phyloP scores from a whole-genome alignment of 2,797 vertebrate species.

The Aldrovandia affinis region DNA sequence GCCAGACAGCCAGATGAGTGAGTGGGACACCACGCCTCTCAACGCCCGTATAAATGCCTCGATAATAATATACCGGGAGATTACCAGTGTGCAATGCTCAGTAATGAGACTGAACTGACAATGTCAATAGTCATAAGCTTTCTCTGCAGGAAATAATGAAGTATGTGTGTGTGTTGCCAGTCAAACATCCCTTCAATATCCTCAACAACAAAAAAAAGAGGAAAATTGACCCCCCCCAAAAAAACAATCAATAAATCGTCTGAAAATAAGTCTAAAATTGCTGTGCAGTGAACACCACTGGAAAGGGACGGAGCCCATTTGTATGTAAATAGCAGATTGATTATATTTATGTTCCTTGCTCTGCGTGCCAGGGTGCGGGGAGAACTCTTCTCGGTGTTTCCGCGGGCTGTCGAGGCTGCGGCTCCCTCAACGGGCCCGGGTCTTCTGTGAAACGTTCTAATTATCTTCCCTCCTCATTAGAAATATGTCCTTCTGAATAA shows the following conservation, averaged over 20 bases:
- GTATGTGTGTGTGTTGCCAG: slow-evolving; percentile 67
- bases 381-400: too few relatives aligned
- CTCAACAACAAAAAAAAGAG: slow-evolving; percentile 77
- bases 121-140: slow-evolving; percentile 86
- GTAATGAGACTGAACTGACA: slow-evolving; percentile 82
- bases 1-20: slow-evolving; percentile 48
- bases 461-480: slow-evolving; percentile 77
- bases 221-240: slow-evolving; percentile 35
- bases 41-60: slow-evolving; percentile 71
- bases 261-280: slow-evolving; percentile 76
- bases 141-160: slow-evolving; percentile 81
- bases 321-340: slow-evolving; percentile 82
- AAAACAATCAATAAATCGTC: slow-evolving; percentile 77
- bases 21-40: slow-evolving; percentile 74
- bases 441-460: slow-evolving; percentile 74
- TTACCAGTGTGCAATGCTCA: slow-evolving; percentile 80
- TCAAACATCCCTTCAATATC: slow-evolving; percentile 72
- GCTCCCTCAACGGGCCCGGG: slow-evolving; percentile 37
- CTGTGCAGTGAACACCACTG: slow-evolving; percentile 68
- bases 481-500: slow-evolving; percentile 69
- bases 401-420: too few relatives aligned
- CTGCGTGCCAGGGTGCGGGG: too few relatives aligned
- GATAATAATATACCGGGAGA: slow-evolving; percentile 54
- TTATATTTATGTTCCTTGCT: slow-evolving; percentile 53
- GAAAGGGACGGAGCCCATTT: slow-evolving; percentile 75